Percentiles rank a stretch among this genome's conserved stretches.
Conservation (phyloP, 2,888 invertebrate genomes). For the Fabriciana adippe region DNA sequence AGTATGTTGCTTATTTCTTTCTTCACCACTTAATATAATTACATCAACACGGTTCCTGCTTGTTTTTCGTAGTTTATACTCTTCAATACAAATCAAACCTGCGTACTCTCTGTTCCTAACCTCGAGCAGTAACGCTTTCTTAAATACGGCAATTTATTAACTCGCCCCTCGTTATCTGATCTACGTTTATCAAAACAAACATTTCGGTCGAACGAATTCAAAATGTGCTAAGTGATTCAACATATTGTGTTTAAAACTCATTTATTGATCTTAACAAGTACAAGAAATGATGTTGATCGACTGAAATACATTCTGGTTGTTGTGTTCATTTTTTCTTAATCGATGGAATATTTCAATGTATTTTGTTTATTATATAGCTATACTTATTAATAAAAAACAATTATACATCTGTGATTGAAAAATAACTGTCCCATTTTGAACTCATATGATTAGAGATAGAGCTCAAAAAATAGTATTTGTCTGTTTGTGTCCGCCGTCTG, state of each 20-base stretch:
- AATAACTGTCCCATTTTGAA: too few species aligned
- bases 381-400: too few species aligned
- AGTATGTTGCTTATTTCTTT: too few species aligned
- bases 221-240: slow-evolving; percentile 1
- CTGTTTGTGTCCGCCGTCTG: too few species aligned
- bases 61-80: background rate
- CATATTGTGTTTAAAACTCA: background rate
- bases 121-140: background rate
- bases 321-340: too few species aligned
- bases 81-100: background rate
- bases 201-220: background rate
- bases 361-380: too few species aligned
- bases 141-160: background rate
- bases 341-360: too few species aligned
- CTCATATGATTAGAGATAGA: too few species aligned
- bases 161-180: background rate
- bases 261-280: background rate
- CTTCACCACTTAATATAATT: too few species aligned
- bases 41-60: background rate
- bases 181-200: background rate
- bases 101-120: background rate
- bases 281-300: background rate
- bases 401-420: too few species aligned
- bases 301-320: background rate
- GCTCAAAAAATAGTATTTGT: too few species aligned